Percentiles rank a stretch among this genome's conserved stretches.
These are phyloP conservation scores for Lasioglossum zephyrum DNA, from an alignment of 2,888 invertebrate genomes.

Conservation along the genomic window DNA sequence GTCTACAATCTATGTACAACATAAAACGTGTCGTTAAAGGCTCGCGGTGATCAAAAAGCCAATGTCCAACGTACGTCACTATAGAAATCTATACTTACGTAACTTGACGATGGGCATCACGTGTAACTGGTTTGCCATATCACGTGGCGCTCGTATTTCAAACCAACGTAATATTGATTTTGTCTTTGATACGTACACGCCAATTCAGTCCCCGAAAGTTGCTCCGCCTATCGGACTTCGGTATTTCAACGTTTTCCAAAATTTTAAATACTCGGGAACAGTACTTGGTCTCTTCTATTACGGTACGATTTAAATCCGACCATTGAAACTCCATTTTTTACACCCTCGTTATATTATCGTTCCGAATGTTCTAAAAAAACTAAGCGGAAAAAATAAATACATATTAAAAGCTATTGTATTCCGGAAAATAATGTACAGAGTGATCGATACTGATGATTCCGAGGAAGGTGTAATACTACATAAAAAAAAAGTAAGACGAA, in stretches of 20 bases:
- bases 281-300: background rate
- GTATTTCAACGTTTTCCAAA: constrained; percentile 16
- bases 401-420: background rate
- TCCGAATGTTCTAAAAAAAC: background rate
- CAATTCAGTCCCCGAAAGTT: constrained; percentile 53
- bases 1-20: background rate
- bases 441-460: background rate
- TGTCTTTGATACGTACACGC: constrained; percentile 67
- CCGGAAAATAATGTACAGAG: background rate
- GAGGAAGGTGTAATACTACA: background rate
- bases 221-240: constrained; percentile 40
- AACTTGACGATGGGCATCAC: constrained; percentile 68
- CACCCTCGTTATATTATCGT: background rate
- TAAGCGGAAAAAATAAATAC: background rate
- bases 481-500: background rate
- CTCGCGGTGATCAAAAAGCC: constrained; percentile 58
- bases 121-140: constrained; percentile 69
- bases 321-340: background rate
- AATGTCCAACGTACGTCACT: constrained; percentile 49
- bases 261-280: background rate
- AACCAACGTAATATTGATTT: constrained; percentile 72
- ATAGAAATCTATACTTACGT: constrained; percentile 62
- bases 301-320: background rate
- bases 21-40: constrained; percentile 34
- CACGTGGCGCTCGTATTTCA: constrained; percentile 71